These are phyloP conservation scores for Megalops atlanticus DNA, from an alignment of 2,113 vertebrate species.

Conservation along the genomic window DNA sequence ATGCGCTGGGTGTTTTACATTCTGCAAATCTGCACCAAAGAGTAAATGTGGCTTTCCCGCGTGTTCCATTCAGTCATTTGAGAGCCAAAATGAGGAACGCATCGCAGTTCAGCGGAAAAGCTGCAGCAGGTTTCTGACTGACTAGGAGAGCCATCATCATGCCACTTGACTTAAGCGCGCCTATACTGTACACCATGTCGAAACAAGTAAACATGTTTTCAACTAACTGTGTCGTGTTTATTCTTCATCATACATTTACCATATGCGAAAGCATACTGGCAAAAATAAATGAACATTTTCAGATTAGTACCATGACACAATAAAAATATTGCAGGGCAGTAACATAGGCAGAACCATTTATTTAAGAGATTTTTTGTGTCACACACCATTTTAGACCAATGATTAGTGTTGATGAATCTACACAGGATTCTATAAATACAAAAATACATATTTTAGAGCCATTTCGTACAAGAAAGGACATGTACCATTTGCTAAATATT, in stretches of 20 bases:
- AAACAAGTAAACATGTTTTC: background rate
- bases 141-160: background rate
- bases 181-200: background rate
- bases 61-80: background rate
- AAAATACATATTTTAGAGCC: conserved; percentile 50
- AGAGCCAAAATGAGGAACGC: background rate
- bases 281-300: background rate
- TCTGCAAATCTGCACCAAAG: background rate
- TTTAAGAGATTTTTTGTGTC: conserved; percentile 42
- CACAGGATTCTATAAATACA: conserved; percentile 55
- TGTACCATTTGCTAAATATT: conserved; percentile 1
- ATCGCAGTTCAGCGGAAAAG: no score
- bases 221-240: background rate
- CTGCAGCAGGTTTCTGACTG: background rate
- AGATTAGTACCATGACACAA: background rate
- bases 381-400: conserved; percentile 18
- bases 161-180: background rate
- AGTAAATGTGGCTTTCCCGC: background rate
- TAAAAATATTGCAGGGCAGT: background rate
- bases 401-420: conserved; percentile 42
- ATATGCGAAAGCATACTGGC: no score
- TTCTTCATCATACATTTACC: background rate
- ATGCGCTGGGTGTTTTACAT: background rate
- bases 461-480: conserved; percentile 15
- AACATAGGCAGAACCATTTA: conserved; percentile 50